Evolutionary conservation across 2,113 vertebrate species (phyloP).

Genomic region (Nesogale talazaci): DNA sequence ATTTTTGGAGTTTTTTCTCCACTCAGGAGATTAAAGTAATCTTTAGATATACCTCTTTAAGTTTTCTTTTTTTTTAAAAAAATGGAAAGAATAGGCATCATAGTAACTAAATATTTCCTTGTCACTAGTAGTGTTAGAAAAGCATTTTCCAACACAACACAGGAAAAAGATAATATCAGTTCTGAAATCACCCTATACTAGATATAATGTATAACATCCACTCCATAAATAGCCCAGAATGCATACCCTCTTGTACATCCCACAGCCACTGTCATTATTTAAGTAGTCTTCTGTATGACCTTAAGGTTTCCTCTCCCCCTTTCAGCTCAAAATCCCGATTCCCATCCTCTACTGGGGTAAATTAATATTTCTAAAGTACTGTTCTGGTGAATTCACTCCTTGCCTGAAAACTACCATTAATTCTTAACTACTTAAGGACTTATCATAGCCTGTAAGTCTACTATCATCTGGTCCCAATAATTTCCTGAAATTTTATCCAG

Average conservation of each 20-base stretch:
- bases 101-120: slow-evolving; percentile 21
- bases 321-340: neutral
- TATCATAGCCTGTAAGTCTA: neutral
- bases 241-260: neutral
- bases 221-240: neutral
- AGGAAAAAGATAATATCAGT: neutral
- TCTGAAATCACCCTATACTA: neutral
- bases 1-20: neutral
- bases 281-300: neutral
- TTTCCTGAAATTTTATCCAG: neutral
- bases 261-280: neutral
- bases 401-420: neutral
- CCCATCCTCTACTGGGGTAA: neutral
- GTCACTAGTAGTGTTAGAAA: slow-evolving; percentile 9
- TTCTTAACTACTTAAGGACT: neutral
- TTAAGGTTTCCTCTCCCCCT: neutral
- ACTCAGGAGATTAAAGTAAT: slow-evolving; percentile 26
- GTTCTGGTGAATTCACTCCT: neutral
- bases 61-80: slow-evolving; percentile 25
- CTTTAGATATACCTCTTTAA: neutral
- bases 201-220: neutral
- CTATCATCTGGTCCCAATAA: neutral
- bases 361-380: neutral
- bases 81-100: neutral
- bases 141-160: neutral